Percentiles rank a stretch among this genome's conserved stretches.
phyloP scores from a whole-genome alignment of 2,113 vertebrate species.

The Gambusia affinis region DNA sequence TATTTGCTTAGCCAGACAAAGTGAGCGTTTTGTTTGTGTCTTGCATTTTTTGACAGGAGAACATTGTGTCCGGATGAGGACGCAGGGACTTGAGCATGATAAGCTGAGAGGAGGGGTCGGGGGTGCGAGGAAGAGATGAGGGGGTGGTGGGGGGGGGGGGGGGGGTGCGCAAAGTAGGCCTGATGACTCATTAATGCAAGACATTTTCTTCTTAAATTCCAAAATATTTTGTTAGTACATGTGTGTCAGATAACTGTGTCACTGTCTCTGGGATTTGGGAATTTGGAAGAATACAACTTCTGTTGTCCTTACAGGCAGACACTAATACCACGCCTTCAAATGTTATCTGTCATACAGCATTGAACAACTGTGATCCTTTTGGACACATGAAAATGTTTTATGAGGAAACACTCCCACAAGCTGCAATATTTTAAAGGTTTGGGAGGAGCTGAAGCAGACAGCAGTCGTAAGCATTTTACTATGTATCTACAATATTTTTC shows the following conservation, averaged over 20 bases:
- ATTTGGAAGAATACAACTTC: conserved; percentile 8
- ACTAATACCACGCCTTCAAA: conserved; percentile 12
- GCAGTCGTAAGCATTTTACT: background rate
- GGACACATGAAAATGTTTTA: background rate
- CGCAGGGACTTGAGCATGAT: conserved; percentile 41
- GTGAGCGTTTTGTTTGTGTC: conserved; percentile 77
- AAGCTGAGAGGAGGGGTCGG: conserved; percentile 12
- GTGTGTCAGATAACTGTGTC: conserved; percentile 12
- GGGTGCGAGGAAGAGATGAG: no score
- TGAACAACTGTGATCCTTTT: conserved; percentile 16
- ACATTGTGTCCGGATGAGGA: conserved; percentile 73
- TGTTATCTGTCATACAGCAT: conserved; percentile 6
- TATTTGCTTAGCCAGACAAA: conserved; percentile 85
- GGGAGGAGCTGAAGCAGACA: background rate
- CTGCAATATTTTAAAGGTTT: conserved; percentile 4
- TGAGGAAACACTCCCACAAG: conserved; percentile 12
- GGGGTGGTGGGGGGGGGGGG: background rate
- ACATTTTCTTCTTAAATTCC: conserved; percentile 8
- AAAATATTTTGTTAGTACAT: conserved; percentile 5
- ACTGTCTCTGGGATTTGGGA: conserved; percentile 20
- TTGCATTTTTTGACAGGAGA: conserved; percentile 75
- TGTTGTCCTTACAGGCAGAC: conserved; percentile 10
- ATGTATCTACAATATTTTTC: background rate
- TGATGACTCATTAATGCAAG: conserved; percentile 49
- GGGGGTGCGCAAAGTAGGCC: background rate